Evolutionary conservation across 2,113 vertebrate genomes (phyloP), one percentile per base, ranked within the genome.

Genomic region (Hippocampus zosterae): DNA sequence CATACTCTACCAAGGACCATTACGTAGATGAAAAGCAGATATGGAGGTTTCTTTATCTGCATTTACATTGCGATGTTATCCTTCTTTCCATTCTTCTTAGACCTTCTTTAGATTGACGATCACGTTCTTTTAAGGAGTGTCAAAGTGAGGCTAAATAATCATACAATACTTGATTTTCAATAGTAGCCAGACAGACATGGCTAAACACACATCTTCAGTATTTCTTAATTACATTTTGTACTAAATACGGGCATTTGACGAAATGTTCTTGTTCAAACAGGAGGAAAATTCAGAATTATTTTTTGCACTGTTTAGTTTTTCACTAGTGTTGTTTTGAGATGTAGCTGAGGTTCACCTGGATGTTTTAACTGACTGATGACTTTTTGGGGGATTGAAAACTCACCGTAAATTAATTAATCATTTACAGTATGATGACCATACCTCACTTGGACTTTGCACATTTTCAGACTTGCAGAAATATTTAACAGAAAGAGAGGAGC

Each of bases 21-120:
- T 79, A 68, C 21, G 9, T 73, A 84, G 79, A 89, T 81, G 73
- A 86, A 88, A 88, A 88, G 77, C 87, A 89, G 89, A 87, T 78
- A 84, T 74, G 73, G 53, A 40, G 70, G 48, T 66, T 81, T 88
- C 69, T 50, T 81, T 85, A 84, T 75, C 65, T 66, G 74, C 73
- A 77, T 50, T 80, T 85, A 53, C 82, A 85, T 79, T 56, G 74
- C 77, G 8, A 15, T 44, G 63, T 25, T 65, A 46, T 65, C 41
- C 16, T 42, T 65, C 63, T 27, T 23, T 46, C 41, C 63, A 16
- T 27, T 65, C 42, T 15, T 27, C 13, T 65, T 44, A 65, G 63
- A 65, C 12, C 7, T 10, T 13, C n/a, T 65, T 25, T 44, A 23
- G 8, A 42, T n/a, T 59, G 56, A 42, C 6, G 79, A 71, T 53